Conservation (phyloP, 1,140 invertebrate species). For the Aplysia californica region DNA sequence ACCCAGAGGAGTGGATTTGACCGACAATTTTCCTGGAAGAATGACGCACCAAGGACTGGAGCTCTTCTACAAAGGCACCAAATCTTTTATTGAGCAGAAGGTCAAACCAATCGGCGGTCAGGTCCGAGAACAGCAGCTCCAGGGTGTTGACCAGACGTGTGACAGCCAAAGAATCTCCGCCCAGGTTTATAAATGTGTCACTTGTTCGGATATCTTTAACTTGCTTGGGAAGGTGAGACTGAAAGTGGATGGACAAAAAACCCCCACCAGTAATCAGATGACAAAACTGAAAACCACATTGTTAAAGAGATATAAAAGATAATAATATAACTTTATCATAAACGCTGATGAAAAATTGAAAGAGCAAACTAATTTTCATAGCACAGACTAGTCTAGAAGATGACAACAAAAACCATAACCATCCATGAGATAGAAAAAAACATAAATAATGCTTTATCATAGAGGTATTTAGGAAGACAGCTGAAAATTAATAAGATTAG, state of each 20-base stretch:
- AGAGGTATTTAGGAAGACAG: no score
- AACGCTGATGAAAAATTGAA: no score
- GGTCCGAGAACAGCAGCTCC: constrained; percentile 39
- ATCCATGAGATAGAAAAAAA: no score
- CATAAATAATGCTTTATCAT: no score
- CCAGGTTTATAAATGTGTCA: constrained; percentile 61
- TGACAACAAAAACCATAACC: no score
- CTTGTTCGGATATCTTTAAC: background rate
- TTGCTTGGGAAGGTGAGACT: background rate
- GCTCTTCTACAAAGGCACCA: constrained; percentile 13
- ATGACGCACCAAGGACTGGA: background rate
- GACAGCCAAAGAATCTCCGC: constrained; percentile 69
- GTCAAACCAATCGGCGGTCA: constrained; percentile 53
- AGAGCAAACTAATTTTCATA: no score
- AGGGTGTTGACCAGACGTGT: constrained; percentile 60
- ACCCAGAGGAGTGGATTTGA: no score
- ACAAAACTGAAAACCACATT: background rate
- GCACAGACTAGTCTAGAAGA: no score
- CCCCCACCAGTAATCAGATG: background rate
- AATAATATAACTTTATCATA: no score
- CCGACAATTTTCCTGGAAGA: background rate
- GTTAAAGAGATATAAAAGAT: no score
- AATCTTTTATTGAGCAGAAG: constrained; percentile 57
- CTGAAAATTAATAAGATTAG: no score
- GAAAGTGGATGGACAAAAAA: constrained; percentile 10